These are phyloP conservation scores for Caracal caracal DNA, from an alignment of 2,113 vertebrate genomes.

Conservation along the genomic window DNA sequence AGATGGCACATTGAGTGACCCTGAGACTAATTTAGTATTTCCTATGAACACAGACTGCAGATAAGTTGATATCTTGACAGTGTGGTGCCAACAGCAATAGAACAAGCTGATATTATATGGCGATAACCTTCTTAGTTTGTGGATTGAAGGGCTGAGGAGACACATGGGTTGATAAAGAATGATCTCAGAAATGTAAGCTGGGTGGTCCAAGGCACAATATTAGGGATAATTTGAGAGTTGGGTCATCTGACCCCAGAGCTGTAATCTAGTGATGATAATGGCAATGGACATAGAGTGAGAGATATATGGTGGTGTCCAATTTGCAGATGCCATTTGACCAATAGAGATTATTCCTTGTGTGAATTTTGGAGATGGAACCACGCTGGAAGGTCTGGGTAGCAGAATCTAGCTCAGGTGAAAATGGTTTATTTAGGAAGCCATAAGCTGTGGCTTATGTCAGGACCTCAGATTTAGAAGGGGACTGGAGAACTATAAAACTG, in stretches of 20 bases:
- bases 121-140: neutral
- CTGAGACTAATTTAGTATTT: neutral
- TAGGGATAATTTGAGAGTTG: neutral
- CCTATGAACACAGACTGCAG: neutral
- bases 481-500: neutral
- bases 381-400: neutral
- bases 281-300: neutral
- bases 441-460: neutral
- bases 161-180: neutral
- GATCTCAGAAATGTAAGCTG: neutral
- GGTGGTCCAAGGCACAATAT: neutral
- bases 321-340: neutral
- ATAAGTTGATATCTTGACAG: neutral
- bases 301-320: neutral
- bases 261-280: neutral
- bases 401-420: neutral
- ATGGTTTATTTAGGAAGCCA: accelerated
- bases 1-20: neutral
- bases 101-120: neutral
- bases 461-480: neutral
- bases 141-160: neutral
- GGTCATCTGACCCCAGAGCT: neutral
- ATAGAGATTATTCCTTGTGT: neutral
- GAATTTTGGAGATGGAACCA: neutral
- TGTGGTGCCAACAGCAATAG: neutral